Evolutionary conservation across 2,888 invertebrate genomes (phyloP).

Genomic region (Sepiola atlantica): DNA sequence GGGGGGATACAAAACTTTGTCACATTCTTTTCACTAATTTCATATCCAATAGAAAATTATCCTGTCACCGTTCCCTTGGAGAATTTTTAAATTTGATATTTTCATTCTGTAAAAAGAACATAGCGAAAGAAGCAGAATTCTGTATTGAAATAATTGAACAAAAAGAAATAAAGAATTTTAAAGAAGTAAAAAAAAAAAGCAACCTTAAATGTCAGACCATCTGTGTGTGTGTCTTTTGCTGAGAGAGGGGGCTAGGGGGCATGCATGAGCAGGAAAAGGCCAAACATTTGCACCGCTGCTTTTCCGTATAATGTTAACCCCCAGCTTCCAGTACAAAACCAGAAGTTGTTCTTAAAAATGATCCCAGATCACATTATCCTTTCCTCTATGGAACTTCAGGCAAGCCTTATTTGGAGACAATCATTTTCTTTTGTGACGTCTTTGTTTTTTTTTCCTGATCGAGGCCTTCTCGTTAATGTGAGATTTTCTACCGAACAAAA

Average conservation of each 20-base stretch:
- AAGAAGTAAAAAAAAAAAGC: too few relatives aligned
- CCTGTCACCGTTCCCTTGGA: constrained; percentile 24
- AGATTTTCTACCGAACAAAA: background rate
- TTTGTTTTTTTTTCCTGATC: background rate
- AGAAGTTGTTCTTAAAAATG: background rate
- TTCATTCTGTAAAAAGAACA: constrained; percentile 13
- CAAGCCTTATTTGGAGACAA: constrained; percentile 8
- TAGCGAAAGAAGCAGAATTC: background rate
- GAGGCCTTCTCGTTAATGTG: background rate
- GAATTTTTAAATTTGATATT: constrained; percentile 36
- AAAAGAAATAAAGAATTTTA: background rate
- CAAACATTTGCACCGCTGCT: background rate
- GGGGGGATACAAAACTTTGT: background rate
- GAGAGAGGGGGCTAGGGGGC: background rate
- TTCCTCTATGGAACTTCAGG: background rate
- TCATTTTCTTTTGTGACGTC: background rate
- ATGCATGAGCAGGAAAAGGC: background rate
- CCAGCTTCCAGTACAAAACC: constrained; percentile 12
- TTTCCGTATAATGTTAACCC: background rate
- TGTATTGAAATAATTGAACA: constrained; percentile 42
- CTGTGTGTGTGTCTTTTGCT: background rate
- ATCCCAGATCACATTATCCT: constrained; percentile 32
- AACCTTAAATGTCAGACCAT: constrained; percentile 38
- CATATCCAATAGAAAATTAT: constrained; percentile 46
- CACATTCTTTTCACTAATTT: constrained; percentile 35